These are phyloP conservation scores for Umimayanthus chanpuru DNA, from an alignment of 92 coral and sea anemone genomes.

Conservation along the genomic window DNA sequence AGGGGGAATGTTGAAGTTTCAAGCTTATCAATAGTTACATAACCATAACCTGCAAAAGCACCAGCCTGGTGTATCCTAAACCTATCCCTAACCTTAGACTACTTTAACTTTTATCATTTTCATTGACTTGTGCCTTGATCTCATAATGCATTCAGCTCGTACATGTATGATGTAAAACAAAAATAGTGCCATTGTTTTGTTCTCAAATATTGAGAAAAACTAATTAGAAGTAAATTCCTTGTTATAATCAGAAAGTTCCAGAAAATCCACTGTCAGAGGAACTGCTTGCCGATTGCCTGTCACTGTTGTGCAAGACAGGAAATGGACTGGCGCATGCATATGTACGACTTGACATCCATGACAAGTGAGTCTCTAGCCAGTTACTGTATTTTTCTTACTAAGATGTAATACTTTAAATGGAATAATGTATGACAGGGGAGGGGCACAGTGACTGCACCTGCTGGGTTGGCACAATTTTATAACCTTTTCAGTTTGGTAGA, in stretches of 20 bases:
- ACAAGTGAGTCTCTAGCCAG: slow-evolving; percentile 66
- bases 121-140: too few relatives aligned
- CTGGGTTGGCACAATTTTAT: too few relatives aligned
- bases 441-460: not conserved
- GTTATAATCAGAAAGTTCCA: slow-evolving; percentile 68
- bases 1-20: too few relatives aligned
- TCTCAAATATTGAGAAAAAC: not conserved
- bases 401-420: not conserved
- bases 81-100: too few relatives aligned
- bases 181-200: not conserved
- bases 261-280: slow-evolving; percentile 95
- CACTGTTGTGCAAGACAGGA: slow-evolving; percentile 95
- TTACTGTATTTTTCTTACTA: not conserved
- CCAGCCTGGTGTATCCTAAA: too few relatives aligned
- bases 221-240: not conserved
- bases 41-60: too few relatives aligned
- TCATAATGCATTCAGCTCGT: too few relatives aligned
- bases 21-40: too few relatives aligned
- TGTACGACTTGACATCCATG: slow-evolving; percentile 94
- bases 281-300: slow-evolving; percentile 84
- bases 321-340: slow-evolving; percentile 98
- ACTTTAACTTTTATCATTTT: too few relatives aligned
- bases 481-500: too few relatives aligned
- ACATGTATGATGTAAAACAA: too few relatives aligned
- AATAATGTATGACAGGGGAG: too few relatives aligned